phyloP scores from a whole-genome alignment of 2,888 invertebrate species.

The Anoncus sp. region DNA sequence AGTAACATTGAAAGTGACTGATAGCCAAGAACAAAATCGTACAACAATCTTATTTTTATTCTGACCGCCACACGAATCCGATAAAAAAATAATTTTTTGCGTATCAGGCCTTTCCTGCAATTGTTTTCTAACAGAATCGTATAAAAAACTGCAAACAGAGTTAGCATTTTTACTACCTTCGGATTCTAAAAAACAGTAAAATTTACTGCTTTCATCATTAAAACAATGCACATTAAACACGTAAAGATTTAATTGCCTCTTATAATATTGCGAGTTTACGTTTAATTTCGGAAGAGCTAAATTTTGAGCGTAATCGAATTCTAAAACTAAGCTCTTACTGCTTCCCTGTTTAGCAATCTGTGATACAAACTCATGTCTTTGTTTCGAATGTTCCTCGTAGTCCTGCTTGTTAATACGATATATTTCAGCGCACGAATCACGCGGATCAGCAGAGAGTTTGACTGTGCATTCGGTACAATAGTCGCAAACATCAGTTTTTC shows the following conservation, averaged over 20 bases:
- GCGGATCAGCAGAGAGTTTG: too few relatives aligned
- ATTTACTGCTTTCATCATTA: constrained; percentile 31
- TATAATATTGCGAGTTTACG: constrained; percentile 30
- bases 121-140: constrained; percentile 14
- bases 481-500: too few relatives aligned
- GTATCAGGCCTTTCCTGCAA: constrained; percentile 5
- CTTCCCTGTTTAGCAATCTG: too few relatives aligned
- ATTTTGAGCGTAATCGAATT: constrained; percentile 53
- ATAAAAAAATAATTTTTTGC: constrained; percentile 26
- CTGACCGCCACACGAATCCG: constrained; percentile 34
- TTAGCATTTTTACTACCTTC: constrained; percentile 44
- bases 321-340: constrained; percentile 15
- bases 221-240: constrained; percentile 35
- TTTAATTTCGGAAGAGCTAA: constrained; percentile 33
- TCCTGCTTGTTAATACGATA: too few relatives aligned
- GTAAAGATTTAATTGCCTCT: constrained; percentile 28
- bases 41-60: constrained; percentile 30
- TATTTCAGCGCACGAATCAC: too few relatives aligned
- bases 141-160: constrained; percentile 40
- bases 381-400: too few relatives aligned
- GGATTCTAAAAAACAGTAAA: constrained; percentile 42
- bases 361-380: too few relatives aligned
- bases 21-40: constrained; percentile 43
- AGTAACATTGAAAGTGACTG: constrained; percentile 37
- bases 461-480: too few relatives aligned